phyloP scores from a whole-genome alignment of 2,797 vertebrate species.

The Otolemur crassicaudatus region DNA sequence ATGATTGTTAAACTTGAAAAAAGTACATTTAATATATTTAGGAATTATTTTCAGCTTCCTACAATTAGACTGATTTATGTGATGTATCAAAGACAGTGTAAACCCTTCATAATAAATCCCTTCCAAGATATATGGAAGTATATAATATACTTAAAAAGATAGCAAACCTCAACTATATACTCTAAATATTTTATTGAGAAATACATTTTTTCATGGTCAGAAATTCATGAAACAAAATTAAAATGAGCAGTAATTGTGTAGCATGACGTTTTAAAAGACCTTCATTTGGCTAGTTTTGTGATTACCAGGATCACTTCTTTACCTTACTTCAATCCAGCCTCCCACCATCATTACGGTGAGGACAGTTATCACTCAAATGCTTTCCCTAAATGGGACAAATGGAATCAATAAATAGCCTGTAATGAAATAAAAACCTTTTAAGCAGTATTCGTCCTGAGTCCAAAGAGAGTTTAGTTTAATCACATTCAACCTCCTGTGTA shows the following conservation, averaged over 20 bases:
- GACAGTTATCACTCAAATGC: not conserved
- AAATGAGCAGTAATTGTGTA: not conserved
- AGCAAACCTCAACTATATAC: not conserved
- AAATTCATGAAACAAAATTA: not conserved
- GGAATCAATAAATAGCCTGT: not conserved
- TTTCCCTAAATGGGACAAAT: not conserved
- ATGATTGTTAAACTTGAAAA: not conserved
- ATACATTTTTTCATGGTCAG: not conserved
- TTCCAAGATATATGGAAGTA: not conserved
- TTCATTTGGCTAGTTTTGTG: not conserved
- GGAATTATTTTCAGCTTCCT: constrained; percentile 16
- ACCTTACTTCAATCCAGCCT: not conserved
- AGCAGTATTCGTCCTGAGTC: not conserved
- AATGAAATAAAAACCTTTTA: not conserved
- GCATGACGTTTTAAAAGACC: not conserved
- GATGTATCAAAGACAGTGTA: not conserved
- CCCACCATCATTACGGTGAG: not conserved
- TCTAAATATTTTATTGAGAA: not conserved
- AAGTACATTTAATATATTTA: not conserved
- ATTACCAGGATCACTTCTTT: not conserved
- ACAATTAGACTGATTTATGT: not conserved
- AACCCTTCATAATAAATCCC: not conserved
- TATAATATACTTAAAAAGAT: not conserved
- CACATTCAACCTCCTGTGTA: not conserved
- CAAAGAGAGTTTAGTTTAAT: constrained; percentile 48